Evolutionary conservation across 64 coral and sea anemone species (phyloP).

Genomic region (Pocillopora damicornis): DNA sequence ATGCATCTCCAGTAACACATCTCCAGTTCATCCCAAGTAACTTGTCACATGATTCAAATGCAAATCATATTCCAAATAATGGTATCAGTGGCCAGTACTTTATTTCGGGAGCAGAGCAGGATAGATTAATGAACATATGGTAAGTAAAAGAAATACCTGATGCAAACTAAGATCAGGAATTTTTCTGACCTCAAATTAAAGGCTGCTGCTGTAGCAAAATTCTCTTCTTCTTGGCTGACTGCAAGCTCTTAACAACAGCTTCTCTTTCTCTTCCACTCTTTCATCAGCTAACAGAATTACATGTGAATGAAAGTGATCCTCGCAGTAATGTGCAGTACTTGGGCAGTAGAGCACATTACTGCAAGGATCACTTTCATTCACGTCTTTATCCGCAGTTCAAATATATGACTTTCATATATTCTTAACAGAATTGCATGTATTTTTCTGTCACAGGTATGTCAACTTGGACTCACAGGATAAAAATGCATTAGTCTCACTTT

Average conservation of each 20-base stretch:
- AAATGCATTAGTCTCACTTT: slow-evolving; percentile 85
- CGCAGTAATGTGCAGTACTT: too few species aligned
- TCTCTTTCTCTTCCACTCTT: too few species aligned
- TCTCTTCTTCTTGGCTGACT: too few species aligned
- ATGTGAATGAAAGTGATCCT: too few species aligned
- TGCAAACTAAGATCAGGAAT: neutral
- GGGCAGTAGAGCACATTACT: too few species aligned
- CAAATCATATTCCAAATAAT: slow-evolving; percentile 64
- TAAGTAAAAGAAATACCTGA: slow-evolving; percentile 4
- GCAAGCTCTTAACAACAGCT: too few species aligned
- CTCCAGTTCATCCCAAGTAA: slow-evolving; percentile 75
- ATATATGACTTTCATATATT: too few species aligned
- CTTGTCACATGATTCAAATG: slow-evolving; percentile 54
- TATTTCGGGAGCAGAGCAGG: slow-evolving; percentile 85
- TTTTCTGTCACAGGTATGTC: slow-evolving; percentile 59
- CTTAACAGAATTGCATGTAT: neutral
- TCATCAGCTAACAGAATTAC: neutral
- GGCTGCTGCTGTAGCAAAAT: too few species aligned
- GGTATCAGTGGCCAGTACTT: slow-evolving; percentile 80
- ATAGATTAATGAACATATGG: slow-evolving; percentile 90
- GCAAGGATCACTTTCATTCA: too few species aligned
- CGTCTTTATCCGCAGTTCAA: too few species aligned
- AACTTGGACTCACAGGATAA: slow-evolving; percentile 72
- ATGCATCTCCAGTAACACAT: slow-evolving; percentile 67
- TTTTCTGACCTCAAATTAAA: too few species aligned